Conservation (phyloP, 2,888 invertebrate genomes). For the Spilosoma lubricipeda region DNA sequence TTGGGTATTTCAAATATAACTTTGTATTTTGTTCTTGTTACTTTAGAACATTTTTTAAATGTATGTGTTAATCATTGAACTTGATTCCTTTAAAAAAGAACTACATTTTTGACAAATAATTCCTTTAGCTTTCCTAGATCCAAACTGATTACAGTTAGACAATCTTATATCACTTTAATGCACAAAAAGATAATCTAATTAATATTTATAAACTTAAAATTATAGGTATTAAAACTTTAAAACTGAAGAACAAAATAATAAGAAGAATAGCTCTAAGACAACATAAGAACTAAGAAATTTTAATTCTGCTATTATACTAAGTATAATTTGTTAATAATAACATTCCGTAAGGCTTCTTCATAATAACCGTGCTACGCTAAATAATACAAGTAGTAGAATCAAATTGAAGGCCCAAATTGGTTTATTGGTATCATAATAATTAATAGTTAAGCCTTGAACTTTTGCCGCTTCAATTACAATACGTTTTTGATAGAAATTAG, state of each 20-base stretch:
- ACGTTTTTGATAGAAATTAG: conserved; percentile 8
- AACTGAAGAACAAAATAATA: not conserved
- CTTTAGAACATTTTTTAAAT: not conserved
- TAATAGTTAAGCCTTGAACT: conserved; percentile 40
- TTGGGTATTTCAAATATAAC: too few relatives aligned
- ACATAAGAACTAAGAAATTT: not conserved
- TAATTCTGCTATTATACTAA: not conserved
- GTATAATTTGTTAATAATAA: not conserved
- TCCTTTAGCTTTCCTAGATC: not conserved
- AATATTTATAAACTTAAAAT: too few relatives aligned
- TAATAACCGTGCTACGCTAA: conserved; percentile 25
- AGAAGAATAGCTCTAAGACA: not conserved
- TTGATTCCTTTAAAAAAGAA: not conserved
- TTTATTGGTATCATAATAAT: conserved; percentile 46
- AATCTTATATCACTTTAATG: not conserved
- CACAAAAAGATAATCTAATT: too few relatives aligned
- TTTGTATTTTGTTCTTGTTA: too few relatives aligned
- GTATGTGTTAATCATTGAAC: not conserved
- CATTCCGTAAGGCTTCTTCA: conserved; percentile 3
- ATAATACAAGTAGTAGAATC: conserved; percentile 42
- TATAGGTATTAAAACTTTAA: not conserved
- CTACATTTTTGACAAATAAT: not conserved
- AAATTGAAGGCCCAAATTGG: conserved; percentile 49
- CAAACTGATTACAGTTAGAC: not conserved
- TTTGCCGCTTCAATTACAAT: conserved; percentile 38